These are phyloP conservation scores for Lycocerus yunnanus DNA, from an alignment of 2,888 invertebrate species.

Conservation along the genomic window DNA sequence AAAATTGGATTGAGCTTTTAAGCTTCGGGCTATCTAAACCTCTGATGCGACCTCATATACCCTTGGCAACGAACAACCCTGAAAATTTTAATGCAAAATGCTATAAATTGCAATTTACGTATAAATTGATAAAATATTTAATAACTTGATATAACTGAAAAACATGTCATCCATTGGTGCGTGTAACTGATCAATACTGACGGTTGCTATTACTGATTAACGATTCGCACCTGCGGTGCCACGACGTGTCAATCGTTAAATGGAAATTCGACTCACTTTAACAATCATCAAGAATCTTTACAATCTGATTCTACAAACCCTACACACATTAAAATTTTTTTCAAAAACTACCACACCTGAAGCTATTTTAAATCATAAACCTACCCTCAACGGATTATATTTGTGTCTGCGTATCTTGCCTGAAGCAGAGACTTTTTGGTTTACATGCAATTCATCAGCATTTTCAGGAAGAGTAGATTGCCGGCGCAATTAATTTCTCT, in stretches of 20 bases:
- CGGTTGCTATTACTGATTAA: conserved; percentile 27
- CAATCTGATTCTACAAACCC: conserved; percentile 12
- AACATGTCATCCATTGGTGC: conserved; percentile 20
- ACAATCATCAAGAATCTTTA: conserved; percentile 23
- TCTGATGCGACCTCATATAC: not conserved
- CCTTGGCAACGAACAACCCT: not conserved
- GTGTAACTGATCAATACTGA: conserved; percentile 27
- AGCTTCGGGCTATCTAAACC: not conserved
- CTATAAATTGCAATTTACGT: not conserved
- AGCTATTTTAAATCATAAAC: conserved; percentile 27
- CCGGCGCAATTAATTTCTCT: conserved; percentile 34
- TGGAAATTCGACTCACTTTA: conserved; percentile 23
- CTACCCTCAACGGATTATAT: conserved; percentile 24
- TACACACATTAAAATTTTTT: conserved; percentile 18
- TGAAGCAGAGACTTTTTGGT: conserved; percentile 26
- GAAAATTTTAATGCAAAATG: not conserved
- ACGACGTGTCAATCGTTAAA: conserved; percentile 22
- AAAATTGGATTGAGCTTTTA: not conserved
- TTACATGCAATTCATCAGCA: conserved; percentile 32
- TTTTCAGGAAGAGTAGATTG: conserved; percentile 31
- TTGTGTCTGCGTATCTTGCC: conserved; percentile 28
- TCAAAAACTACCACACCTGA: conserved; percentile 21
- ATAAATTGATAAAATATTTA: not conserved
- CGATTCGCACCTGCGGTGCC: conserved; percentile 27
- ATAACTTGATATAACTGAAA: not conserved